Evolutionary conservation across 1,140 invertebrate species (phyloP), one percentile per base, ranked within the genome.

Genomic region (Nasonia giraulti): DNA sequence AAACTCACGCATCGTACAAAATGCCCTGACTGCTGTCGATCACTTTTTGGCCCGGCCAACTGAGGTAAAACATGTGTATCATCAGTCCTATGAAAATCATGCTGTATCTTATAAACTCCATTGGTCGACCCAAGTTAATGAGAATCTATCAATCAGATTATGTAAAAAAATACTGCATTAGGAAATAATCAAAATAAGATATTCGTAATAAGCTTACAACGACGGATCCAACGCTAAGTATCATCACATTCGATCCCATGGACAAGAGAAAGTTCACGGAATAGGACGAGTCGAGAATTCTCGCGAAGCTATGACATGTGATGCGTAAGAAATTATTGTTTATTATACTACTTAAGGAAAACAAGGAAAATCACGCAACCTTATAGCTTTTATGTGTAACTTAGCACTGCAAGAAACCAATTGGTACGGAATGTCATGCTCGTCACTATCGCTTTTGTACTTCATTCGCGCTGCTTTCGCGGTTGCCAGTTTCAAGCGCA

Each of bases 61-160:
- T 71, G 20, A 71, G 23, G 23, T 71, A 71, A 71, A 71, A 31
- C 69, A 71, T 71, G 11, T 71, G 69, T 27, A 71, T 71, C 6
- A 33, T 31, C 4, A 71, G 10, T 27, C 69, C 69, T 27, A 71
- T 12, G 27, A 23, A 27, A 27, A 71, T 8, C n/a, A 71, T 27
- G 23, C 11, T 71, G n/a, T 27, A 71, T 71, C 69, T 71, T 23
- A 71, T 6, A 23, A 71, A n/a, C 23, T 27, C n/a, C 4, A 71
- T 33, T 27, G 69, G 69, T 0, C 12, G 6, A 14, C n/a, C 23
- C 23, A 71, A 12, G 23, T 71, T 31, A 3, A 71, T 27, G 4
- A 71, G 5, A 71, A 71, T 71, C 69, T 71, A 12, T 23, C 4
- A 71, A 71, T n/a, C 27, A 71, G 20, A 12, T 71, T 71, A 23